Conservation (phyloP, 1,140 invertebrate species). For the Episyrphus balteatus region DNA sequence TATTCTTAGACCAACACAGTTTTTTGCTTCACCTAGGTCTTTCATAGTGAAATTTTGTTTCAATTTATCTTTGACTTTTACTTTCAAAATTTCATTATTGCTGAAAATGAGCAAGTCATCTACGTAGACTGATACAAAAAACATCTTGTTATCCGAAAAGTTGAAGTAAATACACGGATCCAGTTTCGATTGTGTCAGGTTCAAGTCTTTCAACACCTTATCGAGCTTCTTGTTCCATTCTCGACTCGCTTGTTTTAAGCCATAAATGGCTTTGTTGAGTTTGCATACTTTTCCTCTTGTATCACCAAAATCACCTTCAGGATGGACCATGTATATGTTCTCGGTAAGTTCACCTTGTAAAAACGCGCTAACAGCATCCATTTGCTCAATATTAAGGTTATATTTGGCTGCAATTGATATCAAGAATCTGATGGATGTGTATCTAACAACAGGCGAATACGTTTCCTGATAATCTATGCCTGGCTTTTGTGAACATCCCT, state of each 20-base stretch:
- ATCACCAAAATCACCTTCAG: background rate
- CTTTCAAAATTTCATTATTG: conserved; percentile 10
- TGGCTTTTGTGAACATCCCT: conserved; percentile 25
- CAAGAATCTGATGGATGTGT: conserved; percentile 15
- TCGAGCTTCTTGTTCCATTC: conserved; percentile 23
- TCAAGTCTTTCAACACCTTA: conserved; percentile 14
- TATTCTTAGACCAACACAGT: conserved; percentile 2
- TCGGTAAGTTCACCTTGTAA: conserved; percentile 30
- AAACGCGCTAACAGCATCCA: conserved; percentile 30
- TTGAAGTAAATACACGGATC: conserved; percentile 30
- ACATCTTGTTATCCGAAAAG: conserved; percentile 8
- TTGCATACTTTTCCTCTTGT: conserved; percentile 16
- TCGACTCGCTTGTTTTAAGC: conserved; percentile 30
- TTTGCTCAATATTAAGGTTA: conserved; percentile 18
- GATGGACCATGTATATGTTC: conserved; percentile 1
- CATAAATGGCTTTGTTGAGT: conserved; percentile 32
- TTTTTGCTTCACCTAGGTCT: conserved; percentile 5
- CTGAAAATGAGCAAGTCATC: conserved; percentile 31
- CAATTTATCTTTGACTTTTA: conserved; percentile 2
- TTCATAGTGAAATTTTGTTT: conserved; percentile 2
- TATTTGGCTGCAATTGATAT: conserved; percentile 13
- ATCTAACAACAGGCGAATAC: conserved; percentile 24
- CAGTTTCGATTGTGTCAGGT: conserved; percentile 13
- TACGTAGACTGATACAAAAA: conserved; percentile 28
- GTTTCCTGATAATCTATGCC: conserved; percentile 31